Base-by-base conservation (phyloP, 2,797 vertebrate genomes). In the Tachyglossus aculeatus region DNA sequence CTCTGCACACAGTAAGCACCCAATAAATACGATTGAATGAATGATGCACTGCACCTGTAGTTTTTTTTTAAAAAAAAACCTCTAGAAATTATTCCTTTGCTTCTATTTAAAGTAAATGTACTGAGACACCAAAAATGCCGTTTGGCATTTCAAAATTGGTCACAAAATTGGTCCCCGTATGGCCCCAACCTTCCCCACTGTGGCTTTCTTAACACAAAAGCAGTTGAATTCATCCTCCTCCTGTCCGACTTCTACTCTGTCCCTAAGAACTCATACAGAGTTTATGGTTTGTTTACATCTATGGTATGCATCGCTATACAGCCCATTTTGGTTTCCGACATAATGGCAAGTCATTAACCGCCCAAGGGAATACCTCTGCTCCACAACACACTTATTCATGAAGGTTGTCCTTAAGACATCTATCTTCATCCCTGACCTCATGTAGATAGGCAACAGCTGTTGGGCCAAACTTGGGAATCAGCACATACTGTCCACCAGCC, bases 241-340 rank as follows among this genome's bases (percentile, higher is more conserved):
- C 3, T 29, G 21, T 18, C 37, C 77, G 59, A n/a, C 27, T 19
- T 9, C 63, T 48, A 16, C 4, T 12, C 44, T 60, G 43, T 55
- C 43, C 48, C 18, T 19, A 48, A 27, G 25, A 15, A 31, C 38
- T 16, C 59, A 66, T 57, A 56, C 57, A 64, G 67, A 50, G 41
- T 58, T 77, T 70, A 81, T 6, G 58, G 52, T 66, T 80, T 78
- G 63, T 78, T 78, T 72, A 63, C 32, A 74, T 43, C 60, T 54
- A 61, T 4, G 9, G 69, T 60, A 40, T 61, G 60, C 38, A 70
- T 65, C 22, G 60, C 39, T 78, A 58, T 41, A 39, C 60, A 48
- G 19, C 58, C 71, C 71, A 9, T 19, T 10, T 22, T 65, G 60
- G 47, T 57, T 81, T 36, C 57, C 69, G 67, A 65, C n/a, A 66